Conservation (phyloP, 2,888 invertebrate species). For the Artemia sinica region DNA sequence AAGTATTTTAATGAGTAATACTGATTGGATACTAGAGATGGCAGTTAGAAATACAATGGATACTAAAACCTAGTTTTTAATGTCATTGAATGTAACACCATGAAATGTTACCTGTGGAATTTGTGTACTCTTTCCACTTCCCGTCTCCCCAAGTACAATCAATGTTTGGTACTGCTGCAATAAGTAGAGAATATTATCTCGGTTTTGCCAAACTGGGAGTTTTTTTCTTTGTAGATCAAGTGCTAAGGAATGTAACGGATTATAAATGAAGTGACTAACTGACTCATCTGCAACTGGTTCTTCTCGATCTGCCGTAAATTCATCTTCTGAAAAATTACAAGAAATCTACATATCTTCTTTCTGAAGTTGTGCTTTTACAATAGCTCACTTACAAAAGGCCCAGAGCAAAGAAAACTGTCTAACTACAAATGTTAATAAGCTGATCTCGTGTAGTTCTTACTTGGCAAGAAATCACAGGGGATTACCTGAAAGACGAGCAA, state of each 20-base stretch:
- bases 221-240: conserved; percentile 64
- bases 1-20: conserved; percentile 14
- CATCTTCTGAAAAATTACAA: not conserved
- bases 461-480: no score
- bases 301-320: conserved; percentile 31
- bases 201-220: conserved; percentile 67
- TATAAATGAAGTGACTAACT: conserved; percentile 55
- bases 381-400: no score
- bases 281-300: conserved; percentile 41
- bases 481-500: no score
- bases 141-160: conserved; percentile 80
- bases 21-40: conserved; percentile 21
- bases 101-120: conserved; percentile 58
- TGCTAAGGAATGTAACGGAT: conserved; percentile 62
- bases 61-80: conserved; percentile 19
- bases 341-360: no score
- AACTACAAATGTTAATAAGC: no score
- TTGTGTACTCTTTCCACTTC: conserved; percentile 90
- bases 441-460: no score
- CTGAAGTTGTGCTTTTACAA: no score
- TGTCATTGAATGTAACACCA: no score
- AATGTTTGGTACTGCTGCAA: conserved; percentile 77
- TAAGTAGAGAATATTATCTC: conserved; percentile 71
- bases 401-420: no score
- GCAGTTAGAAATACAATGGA: conserved; percentile 15